A percentile compares a stretch with the other conserved stretches of the same genome.
Evolutionary conservation across 1,140 invertebrate species (phyloP).

Genomic region (Mactra quadrangularis): DNA sequence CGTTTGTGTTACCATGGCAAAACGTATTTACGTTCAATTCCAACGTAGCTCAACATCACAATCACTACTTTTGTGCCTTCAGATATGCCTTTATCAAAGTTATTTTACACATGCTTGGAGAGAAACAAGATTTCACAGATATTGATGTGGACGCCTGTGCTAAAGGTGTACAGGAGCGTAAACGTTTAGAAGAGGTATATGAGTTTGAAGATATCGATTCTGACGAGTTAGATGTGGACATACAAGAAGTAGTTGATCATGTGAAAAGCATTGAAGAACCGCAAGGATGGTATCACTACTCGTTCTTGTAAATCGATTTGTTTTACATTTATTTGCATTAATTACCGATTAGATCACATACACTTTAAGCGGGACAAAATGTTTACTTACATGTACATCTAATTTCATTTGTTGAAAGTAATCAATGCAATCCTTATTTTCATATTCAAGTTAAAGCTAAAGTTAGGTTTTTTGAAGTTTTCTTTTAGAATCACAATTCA

Average conservation of each 20-base stretch:
- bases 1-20: slow-evolving; percentile 24
- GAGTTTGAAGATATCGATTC: neutral
- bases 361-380: no score
- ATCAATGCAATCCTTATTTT: no score
- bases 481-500: no score
- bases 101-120: neutral
- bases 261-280: no score
- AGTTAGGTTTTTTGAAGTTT: no score
- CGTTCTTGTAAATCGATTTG: no score
- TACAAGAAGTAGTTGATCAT: neutral
- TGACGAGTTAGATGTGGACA: neutral
- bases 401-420: no score
- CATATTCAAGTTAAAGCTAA: no score
- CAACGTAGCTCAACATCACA: slow-evolving; percentile 2
- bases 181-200: neutral
- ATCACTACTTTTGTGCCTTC: slow-evolving; percentile 17
- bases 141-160: neutral
- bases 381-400: no score
- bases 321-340: no score
- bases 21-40: slow-evolving; percentile 24
- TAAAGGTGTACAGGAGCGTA: neutral
- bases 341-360: no score
- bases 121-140: slow-evolving; percentile 22
- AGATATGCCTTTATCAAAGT: slow-evolving; percentile 9
- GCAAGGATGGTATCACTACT: no score